Conservation (phyloP, 1,140 invertebrate species). For the Sweltsa coloradensis region DNA sequence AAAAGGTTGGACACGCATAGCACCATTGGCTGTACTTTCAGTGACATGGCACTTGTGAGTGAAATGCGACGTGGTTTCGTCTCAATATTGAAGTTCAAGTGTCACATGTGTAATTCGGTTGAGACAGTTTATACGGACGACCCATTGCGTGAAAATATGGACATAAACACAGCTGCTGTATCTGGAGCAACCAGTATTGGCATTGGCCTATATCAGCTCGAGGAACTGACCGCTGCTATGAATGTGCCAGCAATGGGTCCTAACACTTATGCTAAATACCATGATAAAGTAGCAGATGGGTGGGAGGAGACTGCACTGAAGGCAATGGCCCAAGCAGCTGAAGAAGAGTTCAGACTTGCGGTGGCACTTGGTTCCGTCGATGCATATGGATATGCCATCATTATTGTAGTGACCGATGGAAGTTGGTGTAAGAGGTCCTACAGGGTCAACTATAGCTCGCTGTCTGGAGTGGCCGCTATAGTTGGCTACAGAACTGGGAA, state of each 20-base stretch:
- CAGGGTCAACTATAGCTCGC: constrained; percentile 20
- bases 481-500: neutral
- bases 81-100: no score
- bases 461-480: constrained; percentile 20
- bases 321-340: constrained; percentile 3
- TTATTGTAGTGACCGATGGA: constrained; percentile 25
- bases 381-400: constrained; percentile 23
- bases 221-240: constrained; percentile 4
- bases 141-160: no score
- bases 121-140: no score
- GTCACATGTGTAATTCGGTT: no score
- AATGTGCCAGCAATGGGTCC: neutral
- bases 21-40: no score
- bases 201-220: constrained; percentile 1
- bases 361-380: constrained; percentile 16
- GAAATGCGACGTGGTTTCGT: no score
- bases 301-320: constrained; percentile 5
- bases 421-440: constrained; percentile 25
- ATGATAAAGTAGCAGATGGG: neutral
- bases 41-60: no score
- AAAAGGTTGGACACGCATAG: no score
- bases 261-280: constrained; percentile 5
- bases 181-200: constrained; percentile 6
- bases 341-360: constrained; percentile 5
- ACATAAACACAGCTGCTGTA: constrained; percentile 5